A percentile compares a stretch with the other conserved stretches of the same genome.
Conservation (phyloP, 2,888 invertebrate species). For the Amphipoea lucens region DNA sequence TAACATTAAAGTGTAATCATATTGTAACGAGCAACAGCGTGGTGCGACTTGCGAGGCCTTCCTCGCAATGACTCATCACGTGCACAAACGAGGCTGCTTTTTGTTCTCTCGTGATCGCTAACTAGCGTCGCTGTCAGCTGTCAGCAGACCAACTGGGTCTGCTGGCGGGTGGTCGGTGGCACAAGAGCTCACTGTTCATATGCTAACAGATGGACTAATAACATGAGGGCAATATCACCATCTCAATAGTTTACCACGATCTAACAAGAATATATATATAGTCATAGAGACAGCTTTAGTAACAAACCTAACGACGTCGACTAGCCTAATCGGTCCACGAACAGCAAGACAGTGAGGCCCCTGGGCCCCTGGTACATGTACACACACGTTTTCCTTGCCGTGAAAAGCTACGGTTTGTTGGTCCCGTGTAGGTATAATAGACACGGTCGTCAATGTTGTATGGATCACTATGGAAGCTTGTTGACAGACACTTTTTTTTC, state of each 20-base stretch:
- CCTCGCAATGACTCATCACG: constrained; percentile 22
- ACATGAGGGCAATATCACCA: neutral
- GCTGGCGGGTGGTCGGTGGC: constrained; percentile 2
- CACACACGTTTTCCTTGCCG: neutral
- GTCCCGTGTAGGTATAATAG: neutral
- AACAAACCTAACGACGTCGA: neutral
- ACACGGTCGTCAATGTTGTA: neutral
- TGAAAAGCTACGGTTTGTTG: neutral
- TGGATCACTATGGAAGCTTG: neutral
- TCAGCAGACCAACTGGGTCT: neutral
- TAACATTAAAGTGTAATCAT: neutral
- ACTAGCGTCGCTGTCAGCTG: constrained; percentile 14
- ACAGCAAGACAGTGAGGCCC: neutral
- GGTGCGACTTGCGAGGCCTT: constrained; percentile 12
- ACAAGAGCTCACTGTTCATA: neutral
- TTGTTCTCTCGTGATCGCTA: constrained; percentile 25
- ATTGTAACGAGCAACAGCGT: neutral
- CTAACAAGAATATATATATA: neutral
- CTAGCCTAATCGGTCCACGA: neutral
- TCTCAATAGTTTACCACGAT: neutral
- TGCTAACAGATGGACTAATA: neutral
- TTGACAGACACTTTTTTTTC: neutral
- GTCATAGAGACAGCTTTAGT: neutral
- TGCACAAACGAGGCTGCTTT: constrained; percentile 17
- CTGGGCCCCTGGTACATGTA: neutral